These are phyloP conservation scores for Bothrops jararaca DNA, from an alignment of 2,113 vertebrate species.

Conservation along the genomic window DNA sequence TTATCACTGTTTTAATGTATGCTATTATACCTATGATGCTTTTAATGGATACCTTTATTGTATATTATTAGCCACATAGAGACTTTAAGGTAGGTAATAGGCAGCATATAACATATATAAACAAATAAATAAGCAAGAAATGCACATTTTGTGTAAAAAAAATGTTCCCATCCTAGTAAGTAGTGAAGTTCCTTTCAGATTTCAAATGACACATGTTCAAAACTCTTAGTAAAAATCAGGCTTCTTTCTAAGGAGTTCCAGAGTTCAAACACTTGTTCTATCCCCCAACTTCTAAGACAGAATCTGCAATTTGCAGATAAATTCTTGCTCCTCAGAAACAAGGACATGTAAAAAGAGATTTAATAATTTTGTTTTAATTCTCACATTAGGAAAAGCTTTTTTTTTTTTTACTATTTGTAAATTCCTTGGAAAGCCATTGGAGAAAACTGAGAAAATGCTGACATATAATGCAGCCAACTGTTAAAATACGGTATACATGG, in stretches of 20 bases:
- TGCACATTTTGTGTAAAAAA: not conserved
- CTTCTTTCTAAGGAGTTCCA: not conserved
- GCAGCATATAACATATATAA: not conserved
- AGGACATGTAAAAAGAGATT: not conserved
- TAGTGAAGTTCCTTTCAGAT: not conserved
- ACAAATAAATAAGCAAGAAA: not conserved
- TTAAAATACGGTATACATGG: not conserved
- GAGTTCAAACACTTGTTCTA: not conserved
- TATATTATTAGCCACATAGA: not conserved
- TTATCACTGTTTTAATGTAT: not conserved
- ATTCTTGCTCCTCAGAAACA: not conserved
- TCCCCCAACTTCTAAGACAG: not conserved
- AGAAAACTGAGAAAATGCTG: not conserved
- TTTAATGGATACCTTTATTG: not conserved
- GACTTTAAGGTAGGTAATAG: not conserved
- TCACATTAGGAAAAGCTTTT: not conserved
- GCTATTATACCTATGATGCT: not conserved
- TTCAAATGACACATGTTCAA: not conserved
- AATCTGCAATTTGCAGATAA: not conserved
- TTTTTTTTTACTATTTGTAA: not conserved
- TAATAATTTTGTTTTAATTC: not conserved
- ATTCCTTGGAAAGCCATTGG: not conserved
- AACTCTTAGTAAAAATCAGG: not conserved
- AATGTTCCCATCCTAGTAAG: not conserved
- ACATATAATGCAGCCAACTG: not conserved